Base-by-base conservation (phyloP, 2,113 vertebrate species). In the Hydrolagus affinis region DNA sequence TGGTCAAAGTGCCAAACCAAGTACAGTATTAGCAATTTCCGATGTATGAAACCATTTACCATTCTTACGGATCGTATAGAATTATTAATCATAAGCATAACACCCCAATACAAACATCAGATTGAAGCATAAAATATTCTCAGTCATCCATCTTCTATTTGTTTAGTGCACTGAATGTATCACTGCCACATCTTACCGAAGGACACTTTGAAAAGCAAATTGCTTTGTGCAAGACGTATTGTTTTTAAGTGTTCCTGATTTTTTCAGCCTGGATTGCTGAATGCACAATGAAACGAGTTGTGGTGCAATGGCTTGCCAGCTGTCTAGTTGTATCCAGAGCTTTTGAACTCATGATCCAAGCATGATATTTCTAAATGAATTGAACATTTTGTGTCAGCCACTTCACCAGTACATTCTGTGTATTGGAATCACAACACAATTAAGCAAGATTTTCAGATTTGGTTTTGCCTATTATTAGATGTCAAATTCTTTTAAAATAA, bases 311-410 rank as follows among this genome's bases (percentile, higher is more conserved):
- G n/a, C 60, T 78, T 78, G 75, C 76, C 76, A 80, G 76, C 57
- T 80, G 76, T 28, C 76, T 80, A 80, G 28, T 80, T 80, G 60
- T 80, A 80, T 80, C 76, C 76, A 64, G 23, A 80, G 23, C 28
- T 80, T 60, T 25, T 80, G 76, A 80, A 80, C 64, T 15, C 57
- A 57, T 80, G 76, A 80, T 64, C 76, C 21, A 62, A 80, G 59
- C 76, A 80, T 60, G 28, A 62, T 60, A 80, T 28, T 62, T 80
- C 76, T 80, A 64, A 80, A 80, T 28, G 23, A 15, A 15, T 80
- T 28, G 76, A 80, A 80, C 59, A 60, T 62, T 80, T 25, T 7
- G n/a, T 77, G 75, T 57, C 75, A 77, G 59, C 75, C 23, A 57
- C 56, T 77, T 77, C 56, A 80, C 59, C 59, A 62, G 23, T n/a